phyloP scores from a whole-genome alignment of 2,888 invertebrate genomes.

The Cephus nigrinus region DNA sequence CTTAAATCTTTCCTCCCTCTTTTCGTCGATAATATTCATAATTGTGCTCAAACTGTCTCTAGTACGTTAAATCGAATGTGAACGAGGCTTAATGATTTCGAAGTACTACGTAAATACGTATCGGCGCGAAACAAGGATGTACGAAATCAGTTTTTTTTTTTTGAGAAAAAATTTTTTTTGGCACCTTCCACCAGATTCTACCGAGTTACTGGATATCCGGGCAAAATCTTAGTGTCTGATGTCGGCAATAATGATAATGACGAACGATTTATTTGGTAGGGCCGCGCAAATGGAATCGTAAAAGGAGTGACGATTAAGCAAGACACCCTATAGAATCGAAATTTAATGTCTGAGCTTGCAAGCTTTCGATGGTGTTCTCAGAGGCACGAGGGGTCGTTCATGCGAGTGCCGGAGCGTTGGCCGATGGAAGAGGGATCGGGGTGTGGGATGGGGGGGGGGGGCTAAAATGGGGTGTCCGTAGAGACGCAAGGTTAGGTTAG shows the following conservation, averaged over 20 bases:
- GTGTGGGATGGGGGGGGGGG: not conserved
- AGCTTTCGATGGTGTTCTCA: not conserved
- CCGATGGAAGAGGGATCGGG: not conserved
- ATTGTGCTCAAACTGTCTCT: not conserved
- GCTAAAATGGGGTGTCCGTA: not conserved
- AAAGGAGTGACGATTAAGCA: not conserved
- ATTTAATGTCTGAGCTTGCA: not conserved
- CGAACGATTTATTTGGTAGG: not conserved
- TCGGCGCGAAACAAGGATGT: too few species aligned
- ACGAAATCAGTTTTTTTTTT: not conserved
- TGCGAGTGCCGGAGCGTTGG: not conserved
- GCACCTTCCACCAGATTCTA: accelerated
- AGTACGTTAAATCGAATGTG: not conserved
- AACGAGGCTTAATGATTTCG: not conserved
- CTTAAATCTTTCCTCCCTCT: not conserved
- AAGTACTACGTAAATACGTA: too few species aligned
- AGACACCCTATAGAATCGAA: not conserved
- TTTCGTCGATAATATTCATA: not conserved
- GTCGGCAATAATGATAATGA: not conserved
- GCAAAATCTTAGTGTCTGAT: not conserved
- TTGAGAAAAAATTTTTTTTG: too few species aligned
- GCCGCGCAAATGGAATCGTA: not conserved
- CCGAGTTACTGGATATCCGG: not conserved
- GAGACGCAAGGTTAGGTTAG: not conserved
- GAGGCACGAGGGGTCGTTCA: not conserved